Base-by-base conservation (phyloP, 2,113 vertebrate genomes). In the Lagopus leucura region DNA sequence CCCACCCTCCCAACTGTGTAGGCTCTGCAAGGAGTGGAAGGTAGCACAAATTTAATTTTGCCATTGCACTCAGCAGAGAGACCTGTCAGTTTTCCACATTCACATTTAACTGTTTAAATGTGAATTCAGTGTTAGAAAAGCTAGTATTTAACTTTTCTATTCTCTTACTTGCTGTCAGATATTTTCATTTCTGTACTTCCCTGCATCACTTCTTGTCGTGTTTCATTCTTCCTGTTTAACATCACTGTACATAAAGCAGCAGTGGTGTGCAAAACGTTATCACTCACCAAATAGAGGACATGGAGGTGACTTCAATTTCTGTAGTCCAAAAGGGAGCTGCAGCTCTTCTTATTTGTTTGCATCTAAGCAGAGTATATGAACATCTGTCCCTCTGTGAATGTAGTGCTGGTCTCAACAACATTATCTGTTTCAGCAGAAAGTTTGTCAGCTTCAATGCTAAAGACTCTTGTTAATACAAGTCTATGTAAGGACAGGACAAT, bases 1-100 rank as follows among this genome's bases (percentile, higher is more conserved):
- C 2, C 0, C 0, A 0, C 27, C 40, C 14, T 79, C 25, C 28
- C n/a, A 66, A 18, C 25, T 38, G 3, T 74, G 55, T 20, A 58
- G 4, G 21, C 19, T 91, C 25, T 45, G 27, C 27, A 74, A 81
- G 27, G 16, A 72, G 13, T 11, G 30, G 63, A 78, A 94, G n/a
- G 48, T 15, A 73, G 6, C 24, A 57, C 8, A 8, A 72, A 75
- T 19, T 61, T 74, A 72, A 80, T 86, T 88, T 86, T 76, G n/a
- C 21, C 21, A 8, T 11, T 73, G 25, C 21, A 32, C 11, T 40
- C 48, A 54, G 28, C 16, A 42, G 42, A 24, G 86, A 88, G 78
- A 54, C 11, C 13, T 75, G 22, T 16, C 36, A 61, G 15, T 69
- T 95, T 90, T 86, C 20, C 36, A 54, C 45, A 63, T 65, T 54